phyloP scores from a whole-genome alignment of 2,113 vertebrate species.

The Anhinga rufa region DNA sequence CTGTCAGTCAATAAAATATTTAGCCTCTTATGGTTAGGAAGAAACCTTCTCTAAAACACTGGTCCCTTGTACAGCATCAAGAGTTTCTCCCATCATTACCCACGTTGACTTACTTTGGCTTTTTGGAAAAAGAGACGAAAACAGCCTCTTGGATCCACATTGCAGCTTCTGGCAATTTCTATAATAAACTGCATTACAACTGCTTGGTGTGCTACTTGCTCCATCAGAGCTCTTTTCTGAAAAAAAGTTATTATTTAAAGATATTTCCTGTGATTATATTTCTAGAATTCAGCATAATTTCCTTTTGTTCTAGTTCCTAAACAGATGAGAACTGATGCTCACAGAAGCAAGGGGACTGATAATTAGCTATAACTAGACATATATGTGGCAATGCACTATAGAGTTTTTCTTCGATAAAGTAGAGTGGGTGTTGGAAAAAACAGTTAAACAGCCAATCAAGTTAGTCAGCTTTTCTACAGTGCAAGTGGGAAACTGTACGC shows the following conservation, averaged over 20 bases:
- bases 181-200: constrained; percentile 98
- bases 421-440: not conserved
- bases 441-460: not conserved
- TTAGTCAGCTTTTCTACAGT: not conserved
- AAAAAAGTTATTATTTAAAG: not conserved
- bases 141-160: constrained; percentile 92
- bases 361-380: not conserved
- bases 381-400: not conserved
- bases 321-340: not conserved
- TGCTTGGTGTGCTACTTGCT: constrained; percentile 96
- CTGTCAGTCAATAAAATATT: not conserved
- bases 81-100: not conserved
- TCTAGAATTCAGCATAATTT: not conserved
- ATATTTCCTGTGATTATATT: not conserved
- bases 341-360: not conserved
- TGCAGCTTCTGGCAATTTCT: constrained; percentile 89
- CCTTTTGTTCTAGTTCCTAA: not conserved
- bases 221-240: constrained; percentile 95
- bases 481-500: not conserved
- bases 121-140: constrained; percentile 98
- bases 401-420: not conserved
- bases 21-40: not conserved
- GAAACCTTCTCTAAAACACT: not conserved
- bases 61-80: not conserved
- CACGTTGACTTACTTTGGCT: constrained; percentile 86